These are phyloP conservation scores for Cryptoprocta ferox DNA, from an alignment of 2,797 vertebrate genomes.

Conservation along the genomic window DNA sequence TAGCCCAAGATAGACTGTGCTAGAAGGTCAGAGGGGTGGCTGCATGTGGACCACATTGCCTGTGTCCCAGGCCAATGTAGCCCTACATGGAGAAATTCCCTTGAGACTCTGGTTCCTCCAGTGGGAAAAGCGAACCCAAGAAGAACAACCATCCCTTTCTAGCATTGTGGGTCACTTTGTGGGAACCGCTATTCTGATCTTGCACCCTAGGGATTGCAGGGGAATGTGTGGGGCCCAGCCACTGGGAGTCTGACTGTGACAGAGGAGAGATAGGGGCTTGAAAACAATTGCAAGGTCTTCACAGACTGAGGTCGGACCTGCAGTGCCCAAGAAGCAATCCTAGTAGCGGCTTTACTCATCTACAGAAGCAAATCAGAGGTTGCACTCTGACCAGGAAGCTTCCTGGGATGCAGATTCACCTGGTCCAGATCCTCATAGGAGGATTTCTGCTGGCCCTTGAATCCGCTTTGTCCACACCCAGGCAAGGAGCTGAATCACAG, in stretches of 20 bases:
- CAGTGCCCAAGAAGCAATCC: neutral
- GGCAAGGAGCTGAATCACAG: neutral
- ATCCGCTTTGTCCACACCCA: neutral
- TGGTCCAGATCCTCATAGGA: neutral
- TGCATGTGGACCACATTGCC: neutral
- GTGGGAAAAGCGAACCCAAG: neutral
- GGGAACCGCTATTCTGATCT: neutral
- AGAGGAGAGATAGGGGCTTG: neutral
- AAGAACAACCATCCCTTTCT: neutral
- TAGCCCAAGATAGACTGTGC: neutral
- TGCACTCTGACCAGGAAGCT: neutral
- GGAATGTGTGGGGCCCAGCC: neutral
- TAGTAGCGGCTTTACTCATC: neutral
- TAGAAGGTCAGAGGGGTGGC: neutral
- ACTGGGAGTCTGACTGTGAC: neutral
- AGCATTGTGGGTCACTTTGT: neutral
- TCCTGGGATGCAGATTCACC: neutral
- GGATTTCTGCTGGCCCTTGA: neutral
- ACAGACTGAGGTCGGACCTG: neutral
- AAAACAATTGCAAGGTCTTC: neutral
- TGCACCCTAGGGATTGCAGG: neutral
- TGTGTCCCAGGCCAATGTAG: neutral
- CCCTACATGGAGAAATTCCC: neutral
- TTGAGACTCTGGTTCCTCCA: neutral
- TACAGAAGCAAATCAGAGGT: neutral